phyloP scores from a whole-genome alignment of 2,113 vertebrate species.

The Argyrosomus japonicus region DNA sequence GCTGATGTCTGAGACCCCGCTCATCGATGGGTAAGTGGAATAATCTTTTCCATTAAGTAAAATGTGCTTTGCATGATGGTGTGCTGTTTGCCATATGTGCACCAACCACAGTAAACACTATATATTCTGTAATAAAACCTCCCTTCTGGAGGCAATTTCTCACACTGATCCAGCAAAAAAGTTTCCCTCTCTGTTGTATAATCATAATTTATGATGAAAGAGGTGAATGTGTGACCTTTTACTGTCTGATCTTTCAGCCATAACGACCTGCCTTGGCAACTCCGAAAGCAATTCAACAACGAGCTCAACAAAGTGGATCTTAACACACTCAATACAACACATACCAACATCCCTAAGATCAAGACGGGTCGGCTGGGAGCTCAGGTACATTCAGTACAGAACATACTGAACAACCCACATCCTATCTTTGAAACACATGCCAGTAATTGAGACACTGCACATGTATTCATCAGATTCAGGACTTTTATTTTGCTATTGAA shows the following conservation, averaged over 20 bases:
- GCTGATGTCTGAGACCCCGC: conserved; percentile 85
- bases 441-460: too few relatives aligned
- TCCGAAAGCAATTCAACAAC: conserved; percentile 88
- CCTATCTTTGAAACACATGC: background rate
- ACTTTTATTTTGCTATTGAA: too few relatives aligned
- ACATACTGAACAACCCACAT: background rate
- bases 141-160: conserved; percentile 8
- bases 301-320: conserved; percentile 86
- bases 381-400: conserved; percentile 84
- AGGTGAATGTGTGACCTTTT: background rate
- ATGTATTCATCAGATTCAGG: too few relatives aligned
- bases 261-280: conserved; percentile 95
- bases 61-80: background rate
- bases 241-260: conserved; percentile 82
- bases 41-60: background rate
- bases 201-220: background rate
- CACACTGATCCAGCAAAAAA: background rate
- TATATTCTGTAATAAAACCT: background rate
- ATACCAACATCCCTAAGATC: conserved; percentile 96
- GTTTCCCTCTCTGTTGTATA: background rate
- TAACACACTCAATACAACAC: conserved; percentile 81
- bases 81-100: background rate
- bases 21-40: conserved; percentile 89
- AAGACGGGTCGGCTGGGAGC: conserved; percentile 86
- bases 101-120: background rate